Base-by-base conservation (phyloP, 2,797 vertebrate species). In the Enteromius afrohamiltoni region DNA sequence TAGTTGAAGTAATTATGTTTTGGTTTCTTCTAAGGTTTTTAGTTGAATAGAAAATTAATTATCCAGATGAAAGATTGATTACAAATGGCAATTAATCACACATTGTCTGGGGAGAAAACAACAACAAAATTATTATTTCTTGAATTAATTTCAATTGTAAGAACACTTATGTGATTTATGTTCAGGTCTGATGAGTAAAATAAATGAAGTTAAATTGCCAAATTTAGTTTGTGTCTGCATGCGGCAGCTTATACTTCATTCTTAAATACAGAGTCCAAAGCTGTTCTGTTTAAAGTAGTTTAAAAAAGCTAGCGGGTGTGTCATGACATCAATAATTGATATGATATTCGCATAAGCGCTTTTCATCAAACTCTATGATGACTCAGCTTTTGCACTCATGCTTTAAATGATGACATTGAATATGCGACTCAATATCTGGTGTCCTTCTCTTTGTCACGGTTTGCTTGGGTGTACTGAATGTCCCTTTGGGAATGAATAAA, bases 291-390 rank as follows among this genome's bases (percentile, higher is more conserved):
- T 47, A 80, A 73, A 73, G 68, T 34, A 45, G 6, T 80, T 71
- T 47, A 45, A 49, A 81, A 51, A 79, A 49, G 26, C n/a, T n/a
- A 82, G 58, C 6, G 14, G 42, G 71, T 51, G 47, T 79, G 69
- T 65, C 58, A 65, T 34, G 29, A 74, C 69, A 74, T 74, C 69
- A 64, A 74, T 74, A 74, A 82, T 74, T 64, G 31, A 82, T 65
- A 51, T 74, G 70, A 65, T 49, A 64, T 64, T 51, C 58, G 6
- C 29, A 76, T 68, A 75, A 83, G 47, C 81, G 53, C 49, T 83
- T 83, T 68, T 76, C 62, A 83, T 67, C 47, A 67, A 67, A 51
- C 29, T 67, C 16, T 2, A 6, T 53, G 80, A 75, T 82, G 80
- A 82, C 34, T 82, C 80, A 31, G 81, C 62, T 1, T 82, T 75